phyloP scores from a whole-genome alignment of 2,888 invertebrate genomes.

The Acanthosepion pharaonis region DNA sequence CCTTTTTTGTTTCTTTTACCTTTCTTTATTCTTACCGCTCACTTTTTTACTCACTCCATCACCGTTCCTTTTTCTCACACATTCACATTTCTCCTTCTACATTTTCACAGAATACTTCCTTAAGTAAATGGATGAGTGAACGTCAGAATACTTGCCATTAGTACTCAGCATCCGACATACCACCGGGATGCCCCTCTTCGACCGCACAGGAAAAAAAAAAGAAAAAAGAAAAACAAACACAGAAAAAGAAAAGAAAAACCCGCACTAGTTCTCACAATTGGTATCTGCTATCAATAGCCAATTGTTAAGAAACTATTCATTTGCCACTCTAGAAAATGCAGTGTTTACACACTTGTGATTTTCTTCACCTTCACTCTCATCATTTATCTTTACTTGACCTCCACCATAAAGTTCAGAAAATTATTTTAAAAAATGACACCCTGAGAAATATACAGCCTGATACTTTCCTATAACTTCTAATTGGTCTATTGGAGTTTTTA shows the following conservation, averaged over 20 bases:
- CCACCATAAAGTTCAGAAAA: slow-evolving; percentile 20
- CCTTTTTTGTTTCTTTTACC: background rate
- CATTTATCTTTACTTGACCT: background rate
- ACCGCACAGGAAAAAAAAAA: background rate
- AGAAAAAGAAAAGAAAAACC: background rate
- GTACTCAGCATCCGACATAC: background rate
- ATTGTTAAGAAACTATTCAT: background rate
- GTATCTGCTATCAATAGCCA: background rate
- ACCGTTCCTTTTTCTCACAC: background rate
- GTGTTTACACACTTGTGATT: background rate
- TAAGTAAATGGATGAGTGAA: background rate
- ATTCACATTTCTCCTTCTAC: background rate
- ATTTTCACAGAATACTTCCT: background rate
- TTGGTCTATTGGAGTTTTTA: background rate
- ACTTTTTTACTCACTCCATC: background rate
- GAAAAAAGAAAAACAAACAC: no score
- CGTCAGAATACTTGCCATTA: slow-evolving; percentile 9
- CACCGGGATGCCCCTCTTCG: background rate
- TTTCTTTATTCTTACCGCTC: background rate
- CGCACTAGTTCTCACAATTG: background rate
- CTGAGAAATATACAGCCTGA: slow-evolving; percentile 33
- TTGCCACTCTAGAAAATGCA: background rate
- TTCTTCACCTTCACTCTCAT: background rate
- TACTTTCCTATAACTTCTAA: background rate
- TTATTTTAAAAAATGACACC: background rate